These are phyloP conservation scores for Steatornis caripensis DNA, from an alignment of 2,113 vertebrate genomes.

Conservation along the genomic window DNA sequence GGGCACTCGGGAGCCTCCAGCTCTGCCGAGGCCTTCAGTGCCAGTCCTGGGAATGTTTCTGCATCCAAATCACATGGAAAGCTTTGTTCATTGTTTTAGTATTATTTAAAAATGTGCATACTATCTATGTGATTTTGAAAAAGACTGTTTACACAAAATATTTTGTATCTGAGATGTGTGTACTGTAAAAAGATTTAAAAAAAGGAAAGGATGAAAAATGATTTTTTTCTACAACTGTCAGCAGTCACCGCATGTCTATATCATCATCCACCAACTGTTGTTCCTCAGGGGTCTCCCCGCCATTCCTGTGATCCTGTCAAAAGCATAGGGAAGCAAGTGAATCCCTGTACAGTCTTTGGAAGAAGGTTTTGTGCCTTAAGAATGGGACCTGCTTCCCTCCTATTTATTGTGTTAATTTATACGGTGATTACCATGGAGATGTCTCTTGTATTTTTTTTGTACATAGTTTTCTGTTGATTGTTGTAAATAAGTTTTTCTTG, in stretches of 20 bases:
- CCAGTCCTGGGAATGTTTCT: background rate
- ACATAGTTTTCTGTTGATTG: slow-evolving; percentile 57
- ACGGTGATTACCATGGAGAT: slow-evolving; percentile 54
- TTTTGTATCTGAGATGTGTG: slow-evolving; percentile 46
- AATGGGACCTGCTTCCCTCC: slow-evolving; percentile 61
- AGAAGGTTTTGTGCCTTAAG: slow-evolving; percentile 71
- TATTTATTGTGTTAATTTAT: slow-evolving; percentile 86
- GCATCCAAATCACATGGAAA: background rate
- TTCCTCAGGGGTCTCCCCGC: slow-evolving; percentile 46
- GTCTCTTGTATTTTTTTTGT: slow-evolving; percentile 65
- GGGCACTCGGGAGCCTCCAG: background rate
- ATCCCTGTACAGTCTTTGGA: slow-evolving; percentile 46
- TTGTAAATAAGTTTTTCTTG: slow-evolving; percentile 71
- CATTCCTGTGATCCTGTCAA: slow-evolving; percentile 13
- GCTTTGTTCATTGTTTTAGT: background rate
- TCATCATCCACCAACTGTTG: background rate
- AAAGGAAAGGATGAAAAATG: background rate
- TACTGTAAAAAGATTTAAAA: slow-evolving; percentile 58
- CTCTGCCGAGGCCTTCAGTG: background rate
- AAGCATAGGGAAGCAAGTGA: slow-evolving; percentile 11
- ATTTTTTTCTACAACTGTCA: slow-evolving; percentile 36
- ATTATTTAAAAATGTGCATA: slow-evolving; percentile 34
- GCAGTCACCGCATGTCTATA: slow-evolving; percentile 25
- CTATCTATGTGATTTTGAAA: slow-evolving; percentile 2
- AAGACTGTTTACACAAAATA: slow-evolving; percentile 65